Evolutionary conservation across 1,140 invertebrate species (phyloP).

Genomic region (Microplitis demolitor): DNA sequence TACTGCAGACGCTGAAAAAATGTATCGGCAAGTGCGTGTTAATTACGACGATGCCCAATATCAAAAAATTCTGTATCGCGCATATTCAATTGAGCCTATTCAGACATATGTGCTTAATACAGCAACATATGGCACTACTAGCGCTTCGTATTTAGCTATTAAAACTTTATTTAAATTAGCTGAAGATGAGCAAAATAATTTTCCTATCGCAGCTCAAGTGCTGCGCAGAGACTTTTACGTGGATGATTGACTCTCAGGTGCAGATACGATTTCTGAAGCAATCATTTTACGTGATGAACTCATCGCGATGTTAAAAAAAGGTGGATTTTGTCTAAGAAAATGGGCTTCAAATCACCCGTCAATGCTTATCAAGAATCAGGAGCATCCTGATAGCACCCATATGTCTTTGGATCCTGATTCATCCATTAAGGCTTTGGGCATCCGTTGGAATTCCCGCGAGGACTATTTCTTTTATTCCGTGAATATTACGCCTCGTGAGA

Average conservation of each 20-base stretch:
- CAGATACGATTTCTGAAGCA: slow-evolving; percentile 17
- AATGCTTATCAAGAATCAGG: background rate
- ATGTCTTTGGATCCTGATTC: background rate
- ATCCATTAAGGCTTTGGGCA: slow-evolving; percentile 12
- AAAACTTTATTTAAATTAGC: slow-evolving; percentile 27
- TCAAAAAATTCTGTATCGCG: slow-evolving; percentile 34
- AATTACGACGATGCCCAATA: slow-evolving; percentile 7
- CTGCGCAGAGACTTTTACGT: slow-evolving; percentile 50
- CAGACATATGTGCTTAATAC: slow-evolving; percentile 39
- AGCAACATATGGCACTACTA: slow-evolving; percentile 41
- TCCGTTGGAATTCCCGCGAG: slow-evolving; percentile 37
- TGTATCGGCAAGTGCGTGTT: slow-evolving; percentile 23
- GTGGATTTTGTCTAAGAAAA: background rate
- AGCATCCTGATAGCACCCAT: background rate
- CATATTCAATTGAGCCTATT: background rate
- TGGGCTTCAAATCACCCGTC: background rate
- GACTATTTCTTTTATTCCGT: slow-evolving; percentile 55
- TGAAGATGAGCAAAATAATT: slow-evolving; percentile 33
- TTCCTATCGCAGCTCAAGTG: slow-evolving; percentile 38
- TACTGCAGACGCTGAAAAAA: slow-evolving; percentile 39
- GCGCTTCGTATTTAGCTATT: slow-evolving; percentile 32
- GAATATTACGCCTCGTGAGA: slow-evolving; percentile 50
- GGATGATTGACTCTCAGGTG: slow-evolving; percentile 55
- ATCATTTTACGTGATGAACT: slow-evolving; percentile 31
- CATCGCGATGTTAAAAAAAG: slow-evolving; percentile 29